These are phyloP conservation scores for Tetrax tetrax DNA, from an alignment of 2,113 vertebrate species.

Conservation along the genomic window DNA sequence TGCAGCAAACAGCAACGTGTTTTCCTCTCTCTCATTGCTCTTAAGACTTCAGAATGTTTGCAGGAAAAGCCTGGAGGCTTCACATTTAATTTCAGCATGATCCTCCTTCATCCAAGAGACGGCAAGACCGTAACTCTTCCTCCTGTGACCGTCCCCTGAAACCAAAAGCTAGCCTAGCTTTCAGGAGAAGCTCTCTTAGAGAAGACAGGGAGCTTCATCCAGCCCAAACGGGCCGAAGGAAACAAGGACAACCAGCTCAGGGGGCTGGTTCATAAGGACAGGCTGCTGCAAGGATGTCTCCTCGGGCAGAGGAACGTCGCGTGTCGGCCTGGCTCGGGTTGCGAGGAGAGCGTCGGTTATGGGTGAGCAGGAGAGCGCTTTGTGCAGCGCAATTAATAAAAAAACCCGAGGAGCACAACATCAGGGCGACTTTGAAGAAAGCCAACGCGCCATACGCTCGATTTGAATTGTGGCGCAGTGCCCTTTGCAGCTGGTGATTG, in stretches of 20 bases:
- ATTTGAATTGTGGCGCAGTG: neutral
- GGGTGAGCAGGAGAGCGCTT: neutral
- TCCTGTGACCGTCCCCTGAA: neutral
- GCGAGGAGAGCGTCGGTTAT: neutral
- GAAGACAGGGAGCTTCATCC: neutral
- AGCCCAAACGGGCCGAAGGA: neutral
- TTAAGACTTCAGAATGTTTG: neutral
- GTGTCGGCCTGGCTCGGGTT: neutral
- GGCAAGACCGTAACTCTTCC: neutral
- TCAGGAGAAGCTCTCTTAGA: neutral
- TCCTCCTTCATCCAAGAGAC: neutral
- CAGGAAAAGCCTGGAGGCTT: neutral
- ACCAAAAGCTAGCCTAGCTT: neutral
- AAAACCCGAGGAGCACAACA: neutral
- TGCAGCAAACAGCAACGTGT: neutral
- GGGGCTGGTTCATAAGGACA: neutral
- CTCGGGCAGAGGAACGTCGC: neutral
- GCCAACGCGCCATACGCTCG: accelerated
- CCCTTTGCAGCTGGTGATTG: neutral
- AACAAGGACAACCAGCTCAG: neutral
- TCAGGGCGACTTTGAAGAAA: neutral
- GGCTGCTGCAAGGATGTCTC: neutral
- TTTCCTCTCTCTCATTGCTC: neutral
- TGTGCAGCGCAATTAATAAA: neutral
- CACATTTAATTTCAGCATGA: neutral